Evolutionary conservation across 64 coral and sea anemone species (phyloP).

Genomic region (Cladopsammia gracilis): DNA sequence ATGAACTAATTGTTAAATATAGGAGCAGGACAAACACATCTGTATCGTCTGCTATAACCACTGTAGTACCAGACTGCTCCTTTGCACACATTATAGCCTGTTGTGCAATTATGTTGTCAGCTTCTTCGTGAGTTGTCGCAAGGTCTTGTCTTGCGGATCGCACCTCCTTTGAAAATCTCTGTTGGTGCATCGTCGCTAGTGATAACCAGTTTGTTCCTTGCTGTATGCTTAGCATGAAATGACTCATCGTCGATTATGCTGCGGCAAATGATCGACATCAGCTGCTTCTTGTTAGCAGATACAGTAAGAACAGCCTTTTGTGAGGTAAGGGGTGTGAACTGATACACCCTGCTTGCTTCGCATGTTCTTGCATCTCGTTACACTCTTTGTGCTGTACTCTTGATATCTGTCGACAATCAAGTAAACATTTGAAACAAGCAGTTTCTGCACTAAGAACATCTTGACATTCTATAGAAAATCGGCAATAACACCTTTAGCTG

Average conservation of each 20-base stretch:
- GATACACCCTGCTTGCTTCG: conserved; percentile 66
- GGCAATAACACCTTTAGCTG: conserved; percentile 49
- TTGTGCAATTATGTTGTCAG: conserved; percentile 7
- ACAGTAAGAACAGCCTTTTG: conserved; percentile 68
- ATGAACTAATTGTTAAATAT: too few species aligned
- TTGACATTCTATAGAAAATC: conserved; percentile 82
- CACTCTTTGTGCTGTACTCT: conserved; percentile 71
- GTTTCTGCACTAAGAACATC: conserved; percentile 56
- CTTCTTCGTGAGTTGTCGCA: conserved; percentile 78
- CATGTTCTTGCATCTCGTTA: conserved; percentile 67
- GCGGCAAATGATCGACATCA: conserved; percentile 52
- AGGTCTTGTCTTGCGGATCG: conserved; percentile 63
- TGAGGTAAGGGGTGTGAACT: conserved; percentile 68
- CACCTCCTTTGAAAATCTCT: conserved; percentile 60
- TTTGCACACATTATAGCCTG: conserved; percentile 49
- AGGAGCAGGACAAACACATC: conserved; percentile 25
- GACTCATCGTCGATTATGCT: conserved; percentile 31
- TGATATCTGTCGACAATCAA: conserved; percentile 69
- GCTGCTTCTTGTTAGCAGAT: conserved; percentile 54
- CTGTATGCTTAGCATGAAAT: conserved; percentile 54
- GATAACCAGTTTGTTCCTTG: conserved; percentile 63
- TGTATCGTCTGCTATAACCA: conserved; percentile 12
- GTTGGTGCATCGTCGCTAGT: conserved; percentile 54
- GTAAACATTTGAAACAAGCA: conserved; percentile 63
- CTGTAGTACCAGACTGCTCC: not conserved